A percentile compares a stretch with the other conserved stretches of the same genome.
Evolutionary conservation across 2,888 invertebrate genomes (phyloP).

Genomic region (Drosophila stalkeri): DNA sequence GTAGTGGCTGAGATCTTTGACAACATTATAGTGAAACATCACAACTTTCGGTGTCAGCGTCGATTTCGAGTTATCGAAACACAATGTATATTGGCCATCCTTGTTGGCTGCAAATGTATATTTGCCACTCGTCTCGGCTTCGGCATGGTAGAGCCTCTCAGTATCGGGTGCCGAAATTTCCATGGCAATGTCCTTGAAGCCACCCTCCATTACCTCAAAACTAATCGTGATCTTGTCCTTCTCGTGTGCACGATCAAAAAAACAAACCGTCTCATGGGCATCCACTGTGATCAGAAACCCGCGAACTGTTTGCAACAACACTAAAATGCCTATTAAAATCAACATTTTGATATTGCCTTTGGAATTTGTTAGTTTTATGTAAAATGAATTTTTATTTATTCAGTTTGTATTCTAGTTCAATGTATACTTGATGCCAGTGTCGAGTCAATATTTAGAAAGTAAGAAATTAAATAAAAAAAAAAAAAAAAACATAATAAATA

Average conservation of each 20-base stretch:
- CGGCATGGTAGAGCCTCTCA: slow-evolving; percentile 26
- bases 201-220: slow-evolving; percentile 73
- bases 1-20: slow-evolving; percentile 43
- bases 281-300: slow-evolving; percentile 63
- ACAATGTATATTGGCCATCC: slow-evolving; percentile 45
- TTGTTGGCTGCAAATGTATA: slow-evolving; percentile 57
- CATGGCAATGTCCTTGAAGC: slow-evolving; percentile 63
- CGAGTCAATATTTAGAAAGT: not conserved
- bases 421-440: not conserved
- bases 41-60: slow-evolving; percentile 66
- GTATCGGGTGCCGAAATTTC: slow-evolving; percentile 45
- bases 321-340: slow-evolving; percentile 3
- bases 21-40: slow-evolving; percentile 64
- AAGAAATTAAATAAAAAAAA: not conserved
- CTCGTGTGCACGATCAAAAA: slow-evolving; percentile 53
- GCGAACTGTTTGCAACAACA: not conserved
- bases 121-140: slow-evolving; percentile 55
- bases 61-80: slow-evolving; percentile 64
- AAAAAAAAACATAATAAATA: not conserved
- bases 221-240: slow-evolving; percentile 54
- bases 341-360: slow-evolving; percentile 5
- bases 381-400: not conserved
- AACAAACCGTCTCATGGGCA: slow-evolving; percentile 65
- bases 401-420: not conserved
- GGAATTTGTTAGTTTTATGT: not conserved